Base-by-base conservation (phyloP, 2,888 invertebrate species). In the Scrobipalpa atriplicella region DNA sequence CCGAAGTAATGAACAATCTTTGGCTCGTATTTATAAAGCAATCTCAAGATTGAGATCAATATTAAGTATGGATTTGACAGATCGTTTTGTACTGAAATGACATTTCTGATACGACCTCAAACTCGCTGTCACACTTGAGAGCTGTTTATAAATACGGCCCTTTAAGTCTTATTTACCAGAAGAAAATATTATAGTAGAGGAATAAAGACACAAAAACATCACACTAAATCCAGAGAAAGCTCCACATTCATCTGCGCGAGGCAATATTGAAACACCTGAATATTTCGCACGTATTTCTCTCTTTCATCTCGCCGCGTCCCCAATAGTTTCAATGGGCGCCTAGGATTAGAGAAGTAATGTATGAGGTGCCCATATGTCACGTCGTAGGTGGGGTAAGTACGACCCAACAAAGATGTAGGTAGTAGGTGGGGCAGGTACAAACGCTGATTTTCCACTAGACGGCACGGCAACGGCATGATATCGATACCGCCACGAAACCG, bases 281-380 rank as follows among this genome's bases (percentile, higher is more conserved):
- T 36, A n/a, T 56, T 56, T 56, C 36, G n/a, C 36, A 19, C 36
- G 56, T 56, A 56, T 61, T 61, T 61, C 39, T 39, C 38, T 38
- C 19, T 61, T 61, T 61, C 61, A 61, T 61, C 39, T 61, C 18
- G 11, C 38, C 60, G 9, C 56, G 29, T 73, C 77, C 69, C 67
- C 72, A 69, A 74, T 77, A 77, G 75, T 79, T 78, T 72, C 77
- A 71, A 77, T 74, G 75, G 72, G 75, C 72, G 69, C 69, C 72
- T 68, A 71, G 74, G 79, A 85, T 85, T 84, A 82, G 83, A 82
- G 70, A 71, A 75, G 74, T 74, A 67, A 76, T 74, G 72, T 77
- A 79, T 79, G 62, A 81, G 75, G 75, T 75, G 74, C 74, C 73
- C 79, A 79, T 78, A 78, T 78, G 79, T 82, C 80, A 56, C 29